Percentiles rank a stretch among this genome's conserved stretches.
These are phyloP conservation scores for Aleiodes leptofemur DNA, from an alignment of 2,888 invertebrate species.

Conservation along the genomic window DNA sequence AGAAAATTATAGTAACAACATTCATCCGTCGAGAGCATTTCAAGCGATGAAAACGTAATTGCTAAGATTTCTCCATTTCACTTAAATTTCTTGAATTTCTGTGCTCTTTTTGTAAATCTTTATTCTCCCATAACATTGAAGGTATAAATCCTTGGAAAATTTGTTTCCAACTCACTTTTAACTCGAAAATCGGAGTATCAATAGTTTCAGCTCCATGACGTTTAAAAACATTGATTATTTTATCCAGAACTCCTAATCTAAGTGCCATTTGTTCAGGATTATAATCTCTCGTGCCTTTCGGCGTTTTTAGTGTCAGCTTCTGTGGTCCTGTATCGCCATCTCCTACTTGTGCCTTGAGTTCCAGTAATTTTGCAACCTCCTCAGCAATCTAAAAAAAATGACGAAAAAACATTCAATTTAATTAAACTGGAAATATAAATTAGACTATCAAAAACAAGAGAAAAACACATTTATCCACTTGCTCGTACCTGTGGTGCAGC, in stretches of 20 bases:
- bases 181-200: slow-evolving; percentile 98
- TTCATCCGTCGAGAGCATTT: no score
- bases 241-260: slow-evolving; percentile 89
- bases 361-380: slow-evolving; percentile 88
- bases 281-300: slow-evolving; percentile 97
- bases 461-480: slow-evolving; percentile 36
- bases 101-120: no score
- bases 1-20: no score
- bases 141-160: slow-evolving; percentile 24
- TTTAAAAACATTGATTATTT: slow-evolving; percentile 93
- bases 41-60: no score
- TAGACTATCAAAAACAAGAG: neutral
- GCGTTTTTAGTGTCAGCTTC: slow-evolving; percentile 91
- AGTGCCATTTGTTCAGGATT: slow-evolving; percentile 96
- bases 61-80: no score
- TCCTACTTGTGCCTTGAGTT: slow-evolving; percentile 85
- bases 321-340: slow-evolving; percentile 78
- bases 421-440: neutral
- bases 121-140: neutral
- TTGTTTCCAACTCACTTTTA: slow-evolving; percentile 82
- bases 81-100: no score
- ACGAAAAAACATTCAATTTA: neutral
- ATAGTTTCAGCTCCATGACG: slow-evolving; percentile 98
- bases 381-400: slow-evolving; percentile 84
- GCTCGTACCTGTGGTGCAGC: slow-evolving; percentile 68